Conservation (phyloP, 1,140 invertebrate species). For the Scylla paramamosain region DNA sequence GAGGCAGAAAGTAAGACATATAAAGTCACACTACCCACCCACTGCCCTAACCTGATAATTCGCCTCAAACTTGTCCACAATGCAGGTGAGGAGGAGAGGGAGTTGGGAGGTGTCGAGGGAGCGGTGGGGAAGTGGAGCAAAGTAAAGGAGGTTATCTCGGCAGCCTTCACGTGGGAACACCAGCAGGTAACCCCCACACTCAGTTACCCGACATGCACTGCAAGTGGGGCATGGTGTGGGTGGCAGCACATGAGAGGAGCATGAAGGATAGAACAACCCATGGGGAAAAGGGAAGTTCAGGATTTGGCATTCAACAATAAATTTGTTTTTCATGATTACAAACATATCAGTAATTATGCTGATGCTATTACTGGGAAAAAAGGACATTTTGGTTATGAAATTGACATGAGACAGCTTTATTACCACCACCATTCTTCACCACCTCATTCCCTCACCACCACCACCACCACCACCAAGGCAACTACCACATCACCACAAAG, state of each 20-base stretch:
- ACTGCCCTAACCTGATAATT: slow-evolving; percentile 91
- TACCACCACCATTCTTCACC: neutral
- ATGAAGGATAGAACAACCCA: neutral
- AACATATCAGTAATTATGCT: no score
- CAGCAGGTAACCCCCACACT: slow-evolving; percentile 94
- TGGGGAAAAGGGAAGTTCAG: neutral
- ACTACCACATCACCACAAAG: no score
- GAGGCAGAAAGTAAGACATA: neutral
- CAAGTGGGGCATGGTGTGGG: slow-evolving; percentile 71
- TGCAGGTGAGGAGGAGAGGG: slow-evolving; percentile 84
- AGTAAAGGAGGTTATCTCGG: slow-evolving; percentile 93
- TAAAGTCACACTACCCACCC: neutral
- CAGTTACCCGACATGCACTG: slow-evolving; percentile 89
- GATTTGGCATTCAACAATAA: no score
- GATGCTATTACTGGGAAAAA: no score
- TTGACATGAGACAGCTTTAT: neutral
- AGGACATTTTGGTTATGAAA: no score
- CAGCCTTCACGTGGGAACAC: slow-evolving; percentile 90
- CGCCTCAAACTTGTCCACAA: slow-evolving; percentile 94
- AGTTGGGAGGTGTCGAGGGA: slow-evolving; percentile 81
- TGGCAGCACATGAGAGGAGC: neutral
- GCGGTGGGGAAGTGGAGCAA: slow-evolving; percentile 81
- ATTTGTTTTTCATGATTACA: no score
- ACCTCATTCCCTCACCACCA: neutral
- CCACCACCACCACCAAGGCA: neutral